Evolutionary conservation across 2,888 invertebrate genomes (phyloP).

Genomic region (Polyploca ridens): DNA sequence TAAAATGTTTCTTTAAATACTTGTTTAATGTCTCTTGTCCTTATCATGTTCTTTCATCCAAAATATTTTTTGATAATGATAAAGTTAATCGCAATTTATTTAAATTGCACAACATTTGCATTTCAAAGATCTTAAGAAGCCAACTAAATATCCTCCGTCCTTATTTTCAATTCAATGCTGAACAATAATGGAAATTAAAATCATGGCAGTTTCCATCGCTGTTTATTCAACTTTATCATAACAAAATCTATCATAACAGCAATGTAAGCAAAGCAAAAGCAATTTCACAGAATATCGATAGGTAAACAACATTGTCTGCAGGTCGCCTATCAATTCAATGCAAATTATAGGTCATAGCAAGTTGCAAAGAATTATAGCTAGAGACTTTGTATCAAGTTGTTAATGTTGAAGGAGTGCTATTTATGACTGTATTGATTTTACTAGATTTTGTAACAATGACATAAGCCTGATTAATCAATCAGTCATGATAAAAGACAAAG

Average conservation of each 20-base stretch:
- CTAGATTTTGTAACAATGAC: not conserved
- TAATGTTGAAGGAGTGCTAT: slow-evolving; percentile 24
- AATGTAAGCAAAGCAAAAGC: slow-evolving; percentile 39
- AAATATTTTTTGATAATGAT: too few species aligned
- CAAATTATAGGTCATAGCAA: slow-evolving; percentile 28
- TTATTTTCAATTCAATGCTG: not conserved
- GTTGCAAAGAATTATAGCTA: slow-evolving; percentile 25
- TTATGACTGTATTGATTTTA: slow-evolving; percentile 22
- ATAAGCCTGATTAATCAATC: not conserved
- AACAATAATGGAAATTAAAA: slow-evolving; percentile 12
- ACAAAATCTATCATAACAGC: slow-evolving; percentile 26
- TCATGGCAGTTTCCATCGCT: slow-evolving; percentile 23
- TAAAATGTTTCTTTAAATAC: too few species aligned
- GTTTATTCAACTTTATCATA: slow-evolving; percentile 26
- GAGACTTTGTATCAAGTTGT: slow-evolving; percentile 19
- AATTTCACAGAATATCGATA: slow-evolving; percentile 37
- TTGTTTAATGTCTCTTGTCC: too few species aligned
- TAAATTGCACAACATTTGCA: not conserved
- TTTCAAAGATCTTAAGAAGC: not conserved
- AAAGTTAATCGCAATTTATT: too few species aligned
- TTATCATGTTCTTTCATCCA: too few species aligned
- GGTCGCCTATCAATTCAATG: slow-evolving; percentile 25
- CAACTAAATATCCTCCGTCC: not conserved
- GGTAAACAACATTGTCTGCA: slow-evolving; percentile 27
- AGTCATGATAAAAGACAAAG: too few species aligned